Evolutionary conservation across 1,140 invertebrate species (phyloP).

Genomic region (Eciton burchellii): DNA sequence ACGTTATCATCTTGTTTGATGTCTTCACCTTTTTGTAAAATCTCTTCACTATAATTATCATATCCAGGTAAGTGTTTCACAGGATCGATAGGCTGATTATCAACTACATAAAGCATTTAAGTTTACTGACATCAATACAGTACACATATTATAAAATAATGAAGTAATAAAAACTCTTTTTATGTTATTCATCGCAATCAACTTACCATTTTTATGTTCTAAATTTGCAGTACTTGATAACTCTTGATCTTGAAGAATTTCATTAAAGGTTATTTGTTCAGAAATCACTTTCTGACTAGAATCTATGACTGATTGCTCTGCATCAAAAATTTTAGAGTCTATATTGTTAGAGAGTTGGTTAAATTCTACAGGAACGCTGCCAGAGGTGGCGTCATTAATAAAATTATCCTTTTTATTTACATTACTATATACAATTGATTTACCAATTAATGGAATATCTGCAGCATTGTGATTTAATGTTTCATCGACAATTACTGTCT

Average conservation of each 20-base stretch:
- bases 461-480: not conserved
- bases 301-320: conserved; percentile 55
- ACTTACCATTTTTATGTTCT: conserved; percentile 70
- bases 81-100: conserved; percentile 46
- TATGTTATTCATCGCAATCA: conserved; percentile 39
- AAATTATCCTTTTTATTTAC: conserved; percentile 61
- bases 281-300: conserved; percentile 58
- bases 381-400: conserved; percentile 14
- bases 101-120: conserved; percentile 54
- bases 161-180: not conserved
- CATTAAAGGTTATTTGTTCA: conserved; percentile 68
- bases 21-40: conserved; percentile 33
- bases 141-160: conserved; percentile 1
- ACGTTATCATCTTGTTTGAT: not conserved
- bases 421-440: conserved; percentile 59
- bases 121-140: conserved; percentile 7
- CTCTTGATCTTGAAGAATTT: conserved; percentile 79
- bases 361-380: conserved; percentile 31
- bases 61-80: too few relatives aligned
- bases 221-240: conserved; percentile 77
- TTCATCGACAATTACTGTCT: conserved; percentile 1
- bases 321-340: conserved; percentile 29
- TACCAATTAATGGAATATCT: conserved; percentile 32
- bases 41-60: too few relatives aligned
- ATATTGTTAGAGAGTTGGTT: conserved; percentile 8